phyloP scores from a whole-genome alignment of 2,888 invertebrate species.

The Phoenoteleia sp. region DNA sequence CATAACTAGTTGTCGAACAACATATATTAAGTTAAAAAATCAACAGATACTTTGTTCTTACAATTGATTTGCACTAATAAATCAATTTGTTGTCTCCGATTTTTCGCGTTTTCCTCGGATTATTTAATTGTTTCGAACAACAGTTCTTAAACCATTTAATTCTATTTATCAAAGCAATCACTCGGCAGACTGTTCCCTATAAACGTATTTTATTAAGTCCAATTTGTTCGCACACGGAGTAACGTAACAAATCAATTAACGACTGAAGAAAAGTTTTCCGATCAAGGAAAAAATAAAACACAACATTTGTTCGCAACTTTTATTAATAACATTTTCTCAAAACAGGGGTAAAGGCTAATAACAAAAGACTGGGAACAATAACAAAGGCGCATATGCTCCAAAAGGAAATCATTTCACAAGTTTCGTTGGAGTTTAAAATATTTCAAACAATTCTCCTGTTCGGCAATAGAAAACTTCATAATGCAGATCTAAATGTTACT shows the following conservation, averaged over 20 bases:
- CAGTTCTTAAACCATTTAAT: conserved; percentile 53
- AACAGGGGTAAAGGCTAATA: not conserved
- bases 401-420: conserved; percentile 22
- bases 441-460: conserved; percentile 10
- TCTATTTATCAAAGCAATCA: conserved; percentile 54
- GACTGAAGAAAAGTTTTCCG: conserved; percentile 40
- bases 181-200: conserved; percentile 30
- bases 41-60: not conserved
- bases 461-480: conserved; percentile 21
- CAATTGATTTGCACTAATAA: conserved; percentile 25
- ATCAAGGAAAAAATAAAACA: conserved; percentile 12
- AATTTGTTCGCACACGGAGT: conserved; percentile 31
- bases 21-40: not conserved
- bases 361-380: conserved; percentile 14
- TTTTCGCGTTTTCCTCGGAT: not conserved
- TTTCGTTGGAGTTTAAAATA: conserved; percentile 31
- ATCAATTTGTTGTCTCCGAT: conserved; percentile 31
- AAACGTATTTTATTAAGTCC: conserved; percentile 50
- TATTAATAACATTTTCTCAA: conserved; percentile 54
- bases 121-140: conserved; percentile 49
- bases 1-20: not conserved
- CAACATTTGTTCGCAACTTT: not conserved
- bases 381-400: conserved; percentile 4
- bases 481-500: conserved; percentile 11
- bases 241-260: conserved; percentile 49